Evolutionary conservation across 2,797 vertebrate genomes (phyloP).

Genomic region (Melanotaenia nigrans): DNA sequence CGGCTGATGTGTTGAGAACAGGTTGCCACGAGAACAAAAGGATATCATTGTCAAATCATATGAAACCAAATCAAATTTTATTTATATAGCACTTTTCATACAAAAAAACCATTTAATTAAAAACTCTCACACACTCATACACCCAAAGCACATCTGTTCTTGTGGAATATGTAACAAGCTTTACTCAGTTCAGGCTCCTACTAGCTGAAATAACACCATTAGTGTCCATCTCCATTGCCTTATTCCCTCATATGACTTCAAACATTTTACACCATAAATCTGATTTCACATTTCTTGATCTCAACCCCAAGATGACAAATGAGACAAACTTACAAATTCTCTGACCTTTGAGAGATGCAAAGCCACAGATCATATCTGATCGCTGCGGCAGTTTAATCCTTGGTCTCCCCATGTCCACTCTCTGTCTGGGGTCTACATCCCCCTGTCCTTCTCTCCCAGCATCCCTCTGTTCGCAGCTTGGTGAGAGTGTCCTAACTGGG

Average conservation of each 20-base stretch:
- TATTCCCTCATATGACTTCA: background rate
- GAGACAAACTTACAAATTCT: conserved; percentile 65
- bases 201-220: conserved; percentile 5
- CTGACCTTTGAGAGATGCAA: conserved; percentile 94
- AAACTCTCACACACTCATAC: too few relatives aligned
- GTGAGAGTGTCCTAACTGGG: conserved; percentile 77
- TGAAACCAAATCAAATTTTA: too few relatives aligned
- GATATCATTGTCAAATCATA: too few relatives aligned
- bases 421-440: conserved; percentile 70
- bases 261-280: background rate
- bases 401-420: conserved; percentile 78
- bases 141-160: background rate
- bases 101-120: too few relatives aligned
- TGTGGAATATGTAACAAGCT: background rate
- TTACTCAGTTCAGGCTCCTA: background rate
- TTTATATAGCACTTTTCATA: too few relatives aligned
- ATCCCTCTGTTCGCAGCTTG: conserved; percentile 89
- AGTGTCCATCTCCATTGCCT: background rate
- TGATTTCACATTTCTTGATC: conserved; percentile 11
- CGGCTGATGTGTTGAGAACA: background rate
- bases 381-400: conserved; percentile 91
- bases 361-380: conserved; percentile 98
- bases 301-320: conserved; percentile 35
- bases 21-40: background rate
- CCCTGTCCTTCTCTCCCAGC: conserved; percentile 85